Conservation (phyloP, 2,888 invertebrate species). For the Melitaea athalia region DNA sequence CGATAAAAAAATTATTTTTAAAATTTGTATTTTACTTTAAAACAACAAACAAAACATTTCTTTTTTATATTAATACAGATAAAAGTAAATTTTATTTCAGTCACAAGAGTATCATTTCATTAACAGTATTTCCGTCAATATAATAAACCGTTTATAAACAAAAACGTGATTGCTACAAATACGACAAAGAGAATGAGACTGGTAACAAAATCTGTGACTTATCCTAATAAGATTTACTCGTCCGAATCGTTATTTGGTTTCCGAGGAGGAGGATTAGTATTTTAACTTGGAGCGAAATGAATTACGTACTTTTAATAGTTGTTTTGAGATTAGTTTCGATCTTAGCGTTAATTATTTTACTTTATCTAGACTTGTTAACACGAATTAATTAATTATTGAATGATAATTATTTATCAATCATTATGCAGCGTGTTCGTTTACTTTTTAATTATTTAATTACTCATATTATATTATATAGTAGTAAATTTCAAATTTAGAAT, state of each 20-base stretch:
- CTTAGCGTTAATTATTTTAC: neutral
- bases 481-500: too few species aligned
- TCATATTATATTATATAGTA: too few species aligned
- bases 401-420: too few species aligned
- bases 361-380: too few species aligned
- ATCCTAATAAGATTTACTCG: constrained; percentile 23
- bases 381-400: too few species aligned
- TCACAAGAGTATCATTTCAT: neutral
- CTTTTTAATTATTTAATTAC: too few species aligned
- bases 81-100: neutral
- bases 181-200: constrained; percentile 18
- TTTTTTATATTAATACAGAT: too few species aligned
- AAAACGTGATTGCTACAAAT: constrained; percentile 22
- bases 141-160: constrained; percentile 18
- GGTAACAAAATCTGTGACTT: constrained; percentile 26
- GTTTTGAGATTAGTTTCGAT: neutral
- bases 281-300: constrained; percentile 3
- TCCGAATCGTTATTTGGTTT: constrained; percentile 29
- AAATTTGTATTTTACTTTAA: too few species aligned
- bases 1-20: too few species aligned
- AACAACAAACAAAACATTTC: too few species aligned
- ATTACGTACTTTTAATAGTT: constrained; percentile 4
- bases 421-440: too few species aligned
- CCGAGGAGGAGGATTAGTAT: constrained; percentile 9
- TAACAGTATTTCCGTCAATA: constrained; percentile 4